Evolutionary conservation across 2,797 vertebrate genomes (phyloP), one percentile per base, ranked within the genome.

Genomic region (Poecilia picta): DNA sequence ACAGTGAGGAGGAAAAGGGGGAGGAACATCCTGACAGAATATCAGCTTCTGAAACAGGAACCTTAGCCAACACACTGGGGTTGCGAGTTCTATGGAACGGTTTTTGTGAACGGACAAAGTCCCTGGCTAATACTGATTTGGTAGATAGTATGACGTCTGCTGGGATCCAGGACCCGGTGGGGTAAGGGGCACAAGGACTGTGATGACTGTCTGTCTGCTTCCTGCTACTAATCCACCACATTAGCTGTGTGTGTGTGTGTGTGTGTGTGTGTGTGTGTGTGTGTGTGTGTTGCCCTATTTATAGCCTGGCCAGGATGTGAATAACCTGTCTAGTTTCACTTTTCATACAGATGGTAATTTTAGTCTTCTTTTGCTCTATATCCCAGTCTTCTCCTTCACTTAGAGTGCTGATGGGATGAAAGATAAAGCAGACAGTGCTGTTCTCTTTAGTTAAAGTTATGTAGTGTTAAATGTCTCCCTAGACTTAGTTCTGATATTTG

Each of bases 201-300:
- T 91, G 89, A 96, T 94, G 94, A 94, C 93, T 91, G 94, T 81
- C 90, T 92, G 94, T 95, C 94, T 95, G 94, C 95, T 95, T 95
- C 94, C 94, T 92, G 94, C 93, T 95, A 91, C 94, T 94, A 93
- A 95, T 94, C 94, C 93, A 92, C 91, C 94, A 93, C 94, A 96
- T 95, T 95, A 96, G 92, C 89, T 81, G 91, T 89, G 91, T 93
- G 91, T 91, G 91, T 91, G 73, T 81, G 83, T 82, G 91, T 91
- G 73, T 81, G 83, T 82, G 91, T 91, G 73, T 81, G 83, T 82
- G 91, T 91, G 73, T 81, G 83, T 82, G 91, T 81, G 91, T 89
- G 91, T 93, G 91, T 91, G 91, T 91, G 73, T 81, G 83, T 82
- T 85, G 25, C 85, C 84, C 92, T 96, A 96, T 96, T 95, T 95